Percentiles rank a stretch among this genome's conserved stretches.
Evolutionary conservation across 2,113 vertebrate genomes (phyloP).

Genomic region (Bostrychus sinensis): DNA sequence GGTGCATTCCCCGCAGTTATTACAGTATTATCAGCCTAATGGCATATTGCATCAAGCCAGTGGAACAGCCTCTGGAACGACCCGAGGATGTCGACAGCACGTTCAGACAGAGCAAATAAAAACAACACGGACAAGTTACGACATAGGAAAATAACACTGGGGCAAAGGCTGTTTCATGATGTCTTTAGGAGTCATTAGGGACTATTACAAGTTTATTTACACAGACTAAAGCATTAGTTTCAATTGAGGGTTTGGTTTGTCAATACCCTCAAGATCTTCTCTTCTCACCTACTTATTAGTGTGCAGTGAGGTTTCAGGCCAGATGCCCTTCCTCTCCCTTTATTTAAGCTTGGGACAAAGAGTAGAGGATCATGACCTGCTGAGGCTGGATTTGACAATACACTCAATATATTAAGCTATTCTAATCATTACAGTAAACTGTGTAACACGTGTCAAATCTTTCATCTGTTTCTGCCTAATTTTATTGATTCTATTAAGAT

Average conservation of each 20-base stretch:
- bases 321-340: no score
- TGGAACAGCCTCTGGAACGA: neutral
- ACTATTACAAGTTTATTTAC: neutral
- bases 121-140: neutral
- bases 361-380: no score
- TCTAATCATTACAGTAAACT: no score
- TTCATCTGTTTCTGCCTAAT: no score
- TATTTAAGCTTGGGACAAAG: no score
- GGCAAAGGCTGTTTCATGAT: neutral
- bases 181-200: no score
- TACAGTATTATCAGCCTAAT: neutral
- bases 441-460: no score
- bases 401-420: no score
- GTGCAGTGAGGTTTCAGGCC: no score
- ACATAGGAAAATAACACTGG: conserved; percentile 5
- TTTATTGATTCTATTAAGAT: no score
- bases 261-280: conserved; percentile 25
- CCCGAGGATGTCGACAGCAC: neutral
- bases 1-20: conserved; percentile 1
- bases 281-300: conserved; percentile 26
- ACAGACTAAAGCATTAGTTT: conserved; percentile 33
- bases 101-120: conserved; percentile 16
- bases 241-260: conserved; percentile 32
- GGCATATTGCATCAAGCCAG: neutral
- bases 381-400: no score